These are phyloP conservation scores for Octonoba sinensis DNA, from an alignment of 2,888 invertebrate species.

Conservation along the genomic window DNA sequence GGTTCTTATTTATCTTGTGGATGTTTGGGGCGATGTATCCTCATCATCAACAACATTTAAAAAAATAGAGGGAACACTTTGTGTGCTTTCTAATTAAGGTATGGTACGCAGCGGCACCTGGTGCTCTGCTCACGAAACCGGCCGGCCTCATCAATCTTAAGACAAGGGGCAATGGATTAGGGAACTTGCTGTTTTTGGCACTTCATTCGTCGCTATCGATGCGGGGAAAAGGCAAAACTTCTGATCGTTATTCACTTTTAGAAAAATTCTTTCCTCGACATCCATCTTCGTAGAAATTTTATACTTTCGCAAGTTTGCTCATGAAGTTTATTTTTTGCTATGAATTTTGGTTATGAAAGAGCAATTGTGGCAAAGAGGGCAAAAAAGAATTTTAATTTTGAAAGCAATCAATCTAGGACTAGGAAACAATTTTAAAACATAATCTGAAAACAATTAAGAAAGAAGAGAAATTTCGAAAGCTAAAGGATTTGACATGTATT, in stretches of 20 bases:
- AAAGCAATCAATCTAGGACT: too few relatives aligned
- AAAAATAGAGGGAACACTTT: constrained; percentile 3
- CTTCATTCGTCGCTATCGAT: constrained; percentile 53
- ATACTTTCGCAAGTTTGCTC: too few relatives aligned
- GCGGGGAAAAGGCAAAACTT: constrained; percentile 1
- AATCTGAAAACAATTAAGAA: too few relatives aligned
- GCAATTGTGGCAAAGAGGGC: too few relatives aligned
- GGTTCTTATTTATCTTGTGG: background rate
- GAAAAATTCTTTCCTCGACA: constrained; percentile 23
- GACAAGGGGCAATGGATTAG: constrained; percentile 40
- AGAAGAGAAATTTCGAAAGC: too few relatives aligned
- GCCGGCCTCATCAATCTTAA: constrained; percentile 46
- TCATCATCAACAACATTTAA: constrained; percentile 4
- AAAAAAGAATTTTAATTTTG: too few relatives aligned
- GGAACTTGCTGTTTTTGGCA: constrained; percentile 51
- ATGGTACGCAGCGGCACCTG: constrained; percentile 13
- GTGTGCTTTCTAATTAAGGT: constrained; percentile 9
- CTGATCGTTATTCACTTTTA: constrained; percentile 50
- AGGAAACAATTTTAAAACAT: too few relatives aligned
- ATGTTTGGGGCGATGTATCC: constrained; percentile 8
- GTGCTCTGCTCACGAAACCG: constrained; percentile 22
- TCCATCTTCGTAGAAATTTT: too few relatives aligned
- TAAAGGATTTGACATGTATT: too few relatives aligned
- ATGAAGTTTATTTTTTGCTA: too few relatives aligned
- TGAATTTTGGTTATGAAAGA: too few relatives aligned